These are phyloP conservation scores for Lasius fuliginosus DNA, from an alignment of 2,888 invertebrate genomes.

Conservation along the genomic window DNA sequence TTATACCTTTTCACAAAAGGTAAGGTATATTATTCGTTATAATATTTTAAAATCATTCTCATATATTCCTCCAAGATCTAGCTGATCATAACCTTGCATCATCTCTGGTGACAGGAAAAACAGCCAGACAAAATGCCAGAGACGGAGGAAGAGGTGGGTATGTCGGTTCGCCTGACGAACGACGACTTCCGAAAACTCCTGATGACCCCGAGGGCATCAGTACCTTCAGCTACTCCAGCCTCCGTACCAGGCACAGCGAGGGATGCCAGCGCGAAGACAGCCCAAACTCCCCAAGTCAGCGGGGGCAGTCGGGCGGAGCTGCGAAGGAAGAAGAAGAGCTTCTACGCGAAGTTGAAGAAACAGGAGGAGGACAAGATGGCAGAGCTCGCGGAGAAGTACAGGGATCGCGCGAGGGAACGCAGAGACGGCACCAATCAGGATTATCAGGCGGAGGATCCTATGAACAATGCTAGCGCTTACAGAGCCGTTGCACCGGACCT, in stretches of 20 bases:
- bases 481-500: constrained; percentile 98
- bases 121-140: constrained; percentile 81
- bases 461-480: constrained; percentile 95
- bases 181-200: constrained; percentile 98
- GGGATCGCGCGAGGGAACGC: constrained; percentile 96
- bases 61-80: neutral
- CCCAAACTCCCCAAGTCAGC: constrained; percentile 85
- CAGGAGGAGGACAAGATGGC: constrained; percentile 98
- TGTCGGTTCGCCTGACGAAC: constrained; percentile 95
- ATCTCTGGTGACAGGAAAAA: neutral
- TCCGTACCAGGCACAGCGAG: constrained; percentile 89
- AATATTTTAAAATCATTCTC: neutral
- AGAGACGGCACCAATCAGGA: constrained; percentile 95
- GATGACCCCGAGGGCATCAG: constrained; percentile 96
- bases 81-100: neutral
- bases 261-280: constrained; percentile 90
- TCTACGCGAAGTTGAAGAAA: constrained; percentile 97
- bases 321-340: constrained; percentile 97
- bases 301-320: constrained; percentile 90
- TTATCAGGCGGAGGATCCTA: constrained; percentile 93
- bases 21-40: neutral
- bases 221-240: constrained; percentile 87
- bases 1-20: neutral
- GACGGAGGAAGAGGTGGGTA: constrained; percentile 81
- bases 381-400: constrained; percentile 97